A percentile compares a stretch with the other conserved stretches of the same genome.
phyloP scores from a whole-genome alignment of 2,797 vertebrate species.

The Halcyon smyrnensis region DNA sequence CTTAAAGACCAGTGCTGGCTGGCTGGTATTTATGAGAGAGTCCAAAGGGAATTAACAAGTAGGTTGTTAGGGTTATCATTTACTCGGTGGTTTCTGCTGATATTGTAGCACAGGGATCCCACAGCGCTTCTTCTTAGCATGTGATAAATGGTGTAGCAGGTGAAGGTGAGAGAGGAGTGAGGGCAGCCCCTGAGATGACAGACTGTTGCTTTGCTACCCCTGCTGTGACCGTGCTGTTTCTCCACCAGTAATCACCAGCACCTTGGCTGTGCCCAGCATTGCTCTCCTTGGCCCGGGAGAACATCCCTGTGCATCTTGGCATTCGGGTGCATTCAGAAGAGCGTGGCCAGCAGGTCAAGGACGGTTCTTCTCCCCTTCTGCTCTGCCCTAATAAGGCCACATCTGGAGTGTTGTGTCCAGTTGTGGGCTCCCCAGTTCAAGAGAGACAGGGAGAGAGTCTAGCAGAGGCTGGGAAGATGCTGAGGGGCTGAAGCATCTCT shows the following conservation, averaged over 20 bases:
- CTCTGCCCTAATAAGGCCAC: background rate
- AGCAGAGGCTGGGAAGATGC: background rate
- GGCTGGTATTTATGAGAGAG: slow-evolving; percentile 27
- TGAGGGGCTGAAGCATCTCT: background rate
- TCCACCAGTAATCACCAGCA: background rate
- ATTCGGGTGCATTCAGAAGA: background rate
- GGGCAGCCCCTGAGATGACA: background rate
- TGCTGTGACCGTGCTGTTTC: background rate
- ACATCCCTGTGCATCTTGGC: background rate
- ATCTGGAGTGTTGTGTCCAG: background rate
- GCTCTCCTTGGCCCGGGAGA: background rate
- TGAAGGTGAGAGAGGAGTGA: background rate
- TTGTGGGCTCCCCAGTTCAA: background rate
- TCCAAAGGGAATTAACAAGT: slow-evolving; percentile 29
- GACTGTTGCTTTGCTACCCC: background rate
- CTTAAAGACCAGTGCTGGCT: background rate
- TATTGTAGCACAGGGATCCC: background rate
- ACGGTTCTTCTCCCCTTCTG: background rate
- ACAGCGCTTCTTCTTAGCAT: background rate
- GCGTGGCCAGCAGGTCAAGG: background rate
- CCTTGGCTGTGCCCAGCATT: background rate
- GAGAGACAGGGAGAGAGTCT: background rate
- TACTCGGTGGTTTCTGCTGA: background rate
- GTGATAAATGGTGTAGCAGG: background rate
- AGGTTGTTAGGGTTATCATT: slow-evolving; percentile 34